Conservation (phyloP, 2,113 vertebrate genomes). For the Gadus macrocephalus region DNA sequence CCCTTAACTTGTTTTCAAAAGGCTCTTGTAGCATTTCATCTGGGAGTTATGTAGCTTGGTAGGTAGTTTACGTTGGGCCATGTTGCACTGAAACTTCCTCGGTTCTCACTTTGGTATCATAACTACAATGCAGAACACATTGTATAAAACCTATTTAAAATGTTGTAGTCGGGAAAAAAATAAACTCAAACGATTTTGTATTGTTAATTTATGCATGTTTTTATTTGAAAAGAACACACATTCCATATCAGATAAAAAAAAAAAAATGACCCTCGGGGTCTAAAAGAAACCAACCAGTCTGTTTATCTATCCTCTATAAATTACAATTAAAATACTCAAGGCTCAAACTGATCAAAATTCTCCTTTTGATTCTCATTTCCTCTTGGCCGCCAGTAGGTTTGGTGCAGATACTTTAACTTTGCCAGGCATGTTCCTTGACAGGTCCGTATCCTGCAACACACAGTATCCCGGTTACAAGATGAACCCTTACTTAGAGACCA, state of each 20-base stretch:
- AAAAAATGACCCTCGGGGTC: conserved; percentile 7
- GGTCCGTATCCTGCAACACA: conserved; percentile 83
- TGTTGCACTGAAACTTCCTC: conserved; percentile 57
- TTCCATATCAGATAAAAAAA: background rate
- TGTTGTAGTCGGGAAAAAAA: conserved; percentile 38
- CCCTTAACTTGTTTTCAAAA: conserved; percentile 1
- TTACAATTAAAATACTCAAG: too few relatives aligned
- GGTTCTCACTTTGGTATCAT: conserved; percentile 40
- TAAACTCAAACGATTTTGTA: conserved; percentile 31
- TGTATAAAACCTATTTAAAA: conserved; percentile 10
- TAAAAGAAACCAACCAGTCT: background rate
- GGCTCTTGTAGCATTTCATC: conserved; percentile 34
- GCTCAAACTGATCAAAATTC: too few relatives aligned
- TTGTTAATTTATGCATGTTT: background rate
- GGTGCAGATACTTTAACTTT: conserved; percentile 98
- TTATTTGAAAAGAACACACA: conserved; percentile 1
- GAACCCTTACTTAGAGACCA: too few relatives aligned
- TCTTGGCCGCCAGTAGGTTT: conserved; percentile 86
- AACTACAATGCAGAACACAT: conserved; percentile 33
- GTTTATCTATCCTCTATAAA: too few relatives aligned
- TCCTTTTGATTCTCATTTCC: conserved; percentile 72
- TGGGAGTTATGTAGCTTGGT: background rate
- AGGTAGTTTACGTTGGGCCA: conserved; percentile 28
- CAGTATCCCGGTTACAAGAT: background rate
- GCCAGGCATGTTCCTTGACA: conserved; percentile 94